phyloP scores from a whole-genome alignment of 2,113 vertebrate genomes.

The Eolophus roseicapilla region DNA sequence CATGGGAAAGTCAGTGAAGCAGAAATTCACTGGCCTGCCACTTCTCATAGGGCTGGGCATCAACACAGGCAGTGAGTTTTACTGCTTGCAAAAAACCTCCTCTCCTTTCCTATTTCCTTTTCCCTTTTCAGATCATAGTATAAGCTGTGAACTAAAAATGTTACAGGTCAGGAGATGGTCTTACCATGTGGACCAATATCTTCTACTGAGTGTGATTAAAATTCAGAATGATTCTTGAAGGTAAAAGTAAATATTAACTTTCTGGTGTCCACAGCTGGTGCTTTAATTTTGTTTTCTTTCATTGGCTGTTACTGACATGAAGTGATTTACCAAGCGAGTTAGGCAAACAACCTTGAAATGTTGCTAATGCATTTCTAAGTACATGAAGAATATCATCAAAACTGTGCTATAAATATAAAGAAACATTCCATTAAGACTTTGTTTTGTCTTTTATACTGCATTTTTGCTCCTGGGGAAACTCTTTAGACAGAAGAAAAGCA shows the following conservation, averaged over 20 bases:
- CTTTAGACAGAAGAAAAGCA: background rate
- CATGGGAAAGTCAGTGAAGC: background rate
- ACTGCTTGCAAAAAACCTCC: background rate
- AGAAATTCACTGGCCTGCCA: background rate
- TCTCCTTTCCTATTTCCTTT: background rate
- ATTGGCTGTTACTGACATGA: background rate
- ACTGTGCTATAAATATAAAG: background rate
- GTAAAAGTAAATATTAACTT: background rate
- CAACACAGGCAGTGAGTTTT: background rate
- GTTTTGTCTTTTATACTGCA: background rate
- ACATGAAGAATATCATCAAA: background rate
- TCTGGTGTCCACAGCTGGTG: background rate
- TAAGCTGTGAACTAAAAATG: background rate
- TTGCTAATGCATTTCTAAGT: background rate
- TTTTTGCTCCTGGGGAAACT: background rate
- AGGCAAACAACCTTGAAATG: background rate
- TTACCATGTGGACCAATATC: background rate
- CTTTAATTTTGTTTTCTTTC: background rate
- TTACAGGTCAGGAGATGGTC: background rate
- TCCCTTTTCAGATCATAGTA: background rate
- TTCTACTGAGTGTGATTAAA: background rate
- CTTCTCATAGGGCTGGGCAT: background rate
- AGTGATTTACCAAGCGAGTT: background rate
- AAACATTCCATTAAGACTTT: background rate
- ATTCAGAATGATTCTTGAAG: background rate